Percentiles rank a stretch among this genome's conserved stretches.
These are phyloP conservation scores for Odontomachus brunneus DNA, from an alignment of 1,140 invertebrate species.

Conservation along the genomic window DNA sequence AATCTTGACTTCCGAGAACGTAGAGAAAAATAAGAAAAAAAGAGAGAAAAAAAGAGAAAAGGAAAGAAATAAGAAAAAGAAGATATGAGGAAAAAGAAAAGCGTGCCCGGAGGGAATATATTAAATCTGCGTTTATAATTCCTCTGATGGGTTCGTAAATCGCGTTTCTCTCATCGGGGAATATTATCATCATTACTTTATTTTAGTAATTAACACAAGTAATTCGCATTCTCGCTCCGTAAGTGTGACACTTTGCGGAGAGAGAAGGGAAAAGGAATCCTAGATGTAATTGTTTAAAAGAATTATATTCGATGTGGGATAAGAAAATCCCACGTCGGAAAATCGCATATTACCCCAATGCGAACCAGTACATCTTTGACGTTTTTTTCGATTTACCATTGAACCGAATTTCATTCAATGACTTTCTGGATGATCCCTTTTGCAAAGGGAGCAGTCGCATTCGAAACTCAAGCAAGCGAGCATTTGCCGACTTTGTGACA, in stretches of 20 bases:
- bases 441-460: conserved; percentile 23
- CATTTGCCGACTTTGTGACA: conserved; percentile 75
- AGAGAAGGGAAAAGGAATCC: not conserved
- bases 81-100: not conserved
- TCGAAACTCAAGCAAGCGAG: conserved; percentile 58
- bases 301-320: no score
- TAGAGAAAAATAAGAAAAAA: conserved; percentile 23
- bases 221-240: not conserved
- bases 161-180: not conserved
- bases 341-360: no score
- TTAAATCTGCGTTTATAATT: conserved; percentile 23
- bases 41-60: not conserved
- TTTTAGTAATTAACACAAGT: conserved; percentile 29
- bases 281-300: conserved; percentile 1
- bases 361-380: not conserved
- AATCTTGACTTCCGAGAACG: conserved; percentile 43
- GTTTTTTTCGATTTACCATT: not conserved
- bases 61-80: not conserved
- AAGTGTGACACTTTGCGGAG: no score
- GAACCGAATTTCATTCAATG: not conserved
- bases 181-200: conserved; percentile 31
- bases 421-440: conserved; percentile 30
- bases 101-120: not conserved
- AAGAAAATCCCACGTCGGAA: no score
- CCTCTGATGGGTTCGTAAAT: no score